phyloP scores from a whole-genome alignment of 2,888 invertebrate species.

The Hydropsyche betteni region DNA sequence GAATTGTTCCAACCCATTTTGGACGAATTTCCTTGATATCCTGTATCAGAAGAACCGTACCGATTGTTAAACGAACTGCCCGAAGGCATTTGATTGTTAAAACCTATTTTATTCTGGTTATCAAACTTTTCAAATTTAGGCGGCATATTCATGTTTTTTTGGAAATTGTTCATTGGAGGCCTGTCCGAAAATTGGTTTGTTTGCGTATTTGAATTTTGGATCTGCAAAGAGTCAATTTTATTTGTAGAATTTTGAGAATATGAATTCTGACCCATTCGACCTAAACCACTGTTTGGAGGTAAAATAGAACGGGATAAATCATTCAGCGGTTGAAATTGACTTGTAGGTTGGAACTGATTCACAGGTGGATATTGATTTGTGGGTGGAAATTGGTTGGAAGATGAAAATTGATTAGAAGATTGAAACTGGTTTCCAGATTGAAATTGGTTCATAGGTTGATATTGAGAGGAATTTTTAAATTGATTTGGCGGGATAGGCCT shows the following conservation, averaged over 20 bases:
- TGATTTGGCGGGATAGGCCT: too few relatives aligned
- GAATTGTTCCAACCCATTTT: too few relatives aligned
- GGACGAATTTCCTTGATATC: not conserved
- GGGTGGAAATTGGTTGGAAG: not conserved
- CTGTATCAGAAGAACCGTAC: not conserved
- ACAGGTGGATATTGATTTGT: not conserved
- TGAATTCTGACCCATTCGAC: not conserved
- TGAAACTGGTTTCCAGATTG: too few relatives aligned
- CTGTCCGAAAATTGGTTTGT: not conserved
- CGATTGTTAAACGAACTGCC: not conserved
- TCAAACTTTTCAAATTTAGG: constrained; percentile 1
- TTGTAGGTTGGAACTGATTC: too few relatives aligned
- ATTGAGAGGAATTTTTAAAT: too few relatives aligned
- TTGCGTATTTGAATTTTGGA: not conserved
- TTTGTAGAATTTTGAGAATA: not conserved
- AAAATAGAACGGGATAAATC: not conserved
- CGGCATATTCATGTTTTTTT: not conserved
- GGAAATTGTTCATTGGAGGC: not conserved
- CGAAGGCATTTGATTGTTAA: not conserved
- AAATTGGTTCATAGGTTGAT: too few relatives aligned
- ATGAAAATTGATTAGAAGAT: too few relatives aligned
- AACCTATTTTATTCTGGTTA: constrained; percentile 7
- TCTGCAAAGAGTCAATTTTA: not conserved
- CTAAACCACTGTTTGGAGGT: not conserved
- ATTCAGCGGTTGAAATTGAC: too few relatives aligned